Conservation (phyloP, 2,113 vertebrate species). For the Hippocampus barbouri region DNA sequence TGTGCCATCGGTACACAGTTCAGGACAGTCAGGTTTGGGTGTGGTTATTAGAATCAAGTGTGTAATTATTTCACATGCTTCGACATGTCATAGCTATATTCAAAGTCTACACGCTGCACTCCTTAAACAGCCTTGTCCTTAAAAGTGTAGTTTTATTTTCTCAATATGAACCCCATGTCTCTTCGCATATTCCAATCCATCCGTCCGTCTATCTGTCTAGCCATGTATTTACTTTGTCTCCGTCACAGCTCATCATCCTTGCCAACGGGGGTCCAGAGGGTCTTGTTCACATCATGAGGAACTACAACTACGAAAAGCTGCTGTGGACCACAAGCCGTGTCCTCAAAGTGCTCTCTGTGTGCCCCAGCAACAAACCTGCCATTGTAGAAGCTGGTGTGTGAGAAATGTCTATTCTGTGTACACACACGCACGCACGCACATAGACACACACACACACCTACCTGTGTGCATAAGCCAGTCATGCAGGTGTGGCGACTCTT, state of each 20-base stretch:
- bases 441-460: slow-evolving; percentile 17
- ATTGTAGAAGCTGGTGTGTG: slow-evolving; percentile 93
- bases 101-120: not conserved
- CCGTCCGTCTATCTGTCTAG: too few species aligned
- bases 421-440: too few species aligned
- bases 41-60: slow-evolving; percentile 18
- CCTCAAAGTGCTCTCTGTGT: slow-evolving; percentile 95
- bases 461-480: slow-evolving; percentile 24
- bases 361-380: slow-evolving; percentile 94
- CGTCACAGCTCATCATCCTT: slow-evolving; percentile 87
- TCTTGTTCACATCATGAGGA: slow-evolving; percentile 94
- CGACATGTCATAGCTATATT: not conserved
- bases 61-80: not conserved
- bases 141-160: not conserved
- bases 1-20: slow-evolving; percentile 46
- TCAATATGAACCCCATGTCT: not conserved
- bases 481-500: slow-evolving; percentile 33
- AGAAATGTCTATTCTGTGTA: not conserved
- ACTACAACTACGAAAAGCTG: slow-evolving; percentile 90
- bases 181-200: not conserved
- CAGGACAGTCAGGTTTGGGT: slow-evolving; percentile 21
- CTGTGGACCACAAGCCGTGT: slow-evolving; percentile 97
- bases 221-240: not conserved
- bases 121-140: not conserved
- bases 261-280: slow-evolving; percentile 89